Evolutionary conservation across 2,888 invertebrate species (phyloP), one percentile per base, ranked within the genome.

Genomic region (Perizoma flavofasciatum): DNA sequence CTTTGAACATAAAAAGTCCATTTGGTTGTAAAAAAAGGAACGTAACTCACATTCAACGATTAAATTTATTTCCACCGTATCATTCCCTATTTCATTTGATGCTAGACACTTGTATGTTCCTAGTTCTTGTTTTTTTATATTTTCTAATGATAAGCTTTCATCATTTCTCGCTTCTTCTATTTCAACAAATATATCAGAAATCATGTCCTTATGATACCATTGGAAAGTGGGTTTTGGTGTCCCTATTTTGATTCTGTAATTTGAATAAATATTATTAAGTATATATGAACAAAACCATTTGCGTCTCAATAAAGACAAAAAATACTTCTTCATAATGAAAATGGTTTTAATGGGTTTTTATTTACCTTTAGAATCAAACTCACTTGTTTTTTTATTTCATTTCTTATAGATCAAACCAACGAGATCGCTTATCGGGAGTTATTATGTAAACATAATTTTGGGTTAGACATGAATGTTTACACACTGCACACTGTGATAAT

Each of bases 81-180:
- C 60, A 9, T 2, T 52, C 4, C 40, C 56, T 4, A 52, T 40
- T 35, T 6, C 35, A 49, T 61, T 61, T 6, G 9, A 43, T 11
- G 60, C 60, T 5, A 45, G 10, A 41, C 60, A 61, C 22, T 49
- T 61, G 49, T 56, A 61, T 32, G 40, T 40, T 33, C 52, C 60
- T 22, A 5, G 9, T 11, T 48, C 10, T 4, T 40, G 52, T 47
- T 55, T 45, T 8, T 41, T 45, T n/a, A 61, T 11, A 10, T 52
- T 53, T n/a, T n/a, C 6, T 0, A 61, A 22, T 1, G 11, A 10
- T 37, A 56, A 32, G 11, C n/a, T 7, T 32, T 56, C 49, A 4
- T 56, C 10, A 40, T 61, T 33, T 4, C 7, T 45, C 7, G 48
- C 11, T 45, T 22, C 11, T 8, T 40, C 39, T 4, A 56, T 56